Evolutionary conservation across 2,113 vertebrate species (phyloP).

Genomic region (Xenotilapia caudafasciata): DNA sequence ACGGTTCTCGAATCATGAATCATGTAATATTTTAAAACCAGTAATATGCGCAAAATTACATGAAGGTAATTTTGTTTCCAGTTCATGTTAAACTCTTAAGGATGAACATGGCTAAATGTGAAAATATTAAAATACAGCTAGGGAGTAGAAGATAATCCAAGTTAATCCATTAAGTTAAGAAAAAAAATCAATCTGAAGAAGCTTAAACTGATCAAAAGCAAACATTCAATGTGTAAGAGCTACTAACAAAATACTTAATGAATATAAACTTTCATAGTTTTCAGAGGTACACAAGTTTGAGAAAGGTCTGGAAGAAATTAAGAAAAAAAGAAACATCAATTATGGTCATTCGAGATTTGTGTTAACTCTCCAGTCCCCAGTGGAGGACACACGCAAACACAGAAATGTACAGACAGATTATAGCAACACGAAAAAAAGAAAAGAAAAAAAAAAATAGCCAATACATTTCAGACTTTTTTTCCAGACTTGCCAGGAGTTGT

Average conservation of each 20-base stretch:
- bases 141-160: not conserved
- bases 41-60: not conserved
- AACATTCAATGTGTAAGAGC: not conserved
- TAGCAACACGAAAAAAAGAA: not conserved
- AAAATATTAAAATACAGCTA: not conserved
- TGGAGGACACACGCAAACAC: not conserved
- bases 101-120: not conserved
- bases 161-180: not conserved
- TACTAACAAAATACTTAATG: not conserved
- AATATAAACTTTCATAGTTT: not conserved
- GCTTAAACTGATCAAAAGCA: not conserved
- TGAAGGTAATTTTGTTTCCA: not conserved
- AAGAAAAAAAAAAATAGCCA: not conserved
- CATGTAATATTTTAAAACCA: not conserved
- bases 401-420: not conserved
- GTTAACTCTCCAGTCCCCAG: not conserved
- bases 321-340: not conserved
- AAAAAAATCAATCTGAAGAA: not conserved
- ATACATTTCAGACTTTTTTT: not conserved
- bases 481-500: not conserved
- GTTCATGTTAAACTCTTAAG: not conserved
- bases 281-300: not conserved
- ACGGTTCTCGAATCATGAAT: not conserved
- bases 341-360: not conserved
- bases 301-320: not conserved